Evolutionary conservation across 2,888 invertebrate species (phyloP).

Genomic region (Xiphydria camelus): DNA sequence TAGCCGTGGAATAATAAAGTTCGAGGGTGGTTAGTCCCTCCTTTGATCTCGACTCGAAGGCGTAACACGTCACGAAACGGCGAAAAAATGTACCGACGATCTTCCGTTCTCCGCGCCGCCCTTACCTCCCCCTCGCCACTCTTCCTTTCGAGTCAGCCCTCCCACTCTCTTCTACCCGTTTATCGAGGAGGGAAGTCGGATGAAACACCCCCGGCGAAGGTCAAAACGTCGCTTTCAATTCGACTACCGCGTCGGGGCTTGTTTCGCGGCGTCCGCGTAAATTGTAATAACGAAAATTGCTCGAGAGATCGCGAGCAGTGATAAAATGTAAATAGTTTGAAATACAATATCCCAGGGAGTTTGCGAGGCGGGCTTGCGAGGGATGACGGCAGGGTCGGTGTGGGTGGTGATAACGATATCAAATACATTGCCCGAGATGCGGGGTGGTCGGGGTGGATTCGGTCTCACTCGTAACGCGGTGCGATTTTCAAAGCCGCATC

Average conservation of each 20-base stretch:
- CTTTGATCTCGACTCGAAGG: background rate
- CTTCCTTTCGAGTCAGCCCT: too few species aligned
- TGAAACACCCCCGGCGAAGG: background rate
- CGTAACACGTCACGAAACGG: background rate
- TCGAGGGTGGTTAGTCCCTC: constrained; percentile 1
- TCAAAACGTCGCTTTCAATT: background rate
- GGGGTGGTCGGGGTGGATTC: constrained; percentile 24
- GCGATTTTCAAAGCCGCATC: constrained; percentile 35
- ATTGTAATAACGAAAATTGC: constrained; percentile 24
- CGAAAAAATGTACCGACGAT: too few species aligned
- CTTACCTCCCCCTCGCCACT: background rate
- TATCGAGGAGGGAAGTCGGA: too few species aligned
- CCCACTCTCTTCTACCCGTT: background rate
- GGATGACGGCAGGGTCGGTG: constrained; percentile 1
- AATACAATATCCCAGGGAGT: constrained; percentile 35
- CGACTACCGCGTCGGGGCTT: background rate
- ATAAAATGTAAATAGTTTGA: constrained; percentile 45
- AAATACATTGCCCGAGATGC: constrained; percentile 17
- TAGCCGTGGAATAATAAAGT: constrained; percentile 47
- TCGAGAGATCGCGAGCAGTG: constrained; percentile 32
- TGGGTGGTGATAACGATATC: constrained; percentile 28
- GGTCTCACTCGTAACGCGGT: constrained; percentile 16
- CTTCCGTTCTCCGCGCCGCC: too few species aligned
- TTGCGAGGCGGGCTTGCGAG: constrained; percentile 23
- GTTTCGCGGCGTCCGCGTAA: constrained; percentile 5